phyloP scores from a whole-genome alignment of 2,888 invertebrate species.

The Caenorhabditis panamensis region DNA sequence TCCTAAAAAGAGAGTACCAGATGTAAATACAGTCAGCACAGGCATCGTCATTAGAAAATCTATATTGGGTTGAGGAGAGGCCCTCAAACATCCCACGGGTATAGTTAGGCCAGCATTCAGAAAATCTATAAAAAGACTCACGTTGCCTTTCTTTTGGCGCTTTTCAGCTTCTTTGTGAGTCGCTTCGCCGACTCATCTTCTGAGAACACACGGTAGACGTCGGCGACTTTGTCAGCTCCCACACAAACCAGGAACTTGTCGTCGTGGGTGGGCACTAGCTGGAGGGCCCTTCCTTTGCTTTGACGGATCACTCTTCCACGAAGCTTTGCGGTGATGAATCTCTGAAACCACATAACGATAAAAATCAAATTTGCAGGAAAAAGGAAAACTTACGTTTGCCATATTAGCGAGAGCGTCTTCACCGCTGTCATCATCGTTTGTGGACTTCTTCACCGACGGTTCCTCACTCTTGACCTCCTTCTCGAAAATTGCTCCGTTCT shows the following conservation, averaged over 20 bases:
- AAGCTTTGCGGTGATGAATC: slow-evolving; percentile 87
- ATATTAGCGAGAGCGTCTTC: slow-evolving; percentile 45
- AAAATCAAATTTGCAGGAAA: neutral
- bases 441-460: slow-evolving; percentile 39
- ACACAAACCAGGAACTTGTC: slow-evolving; percentile 89
- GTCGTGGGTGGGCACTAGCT: slow-evolving; percentile 87
- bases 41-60: too few species aligned
- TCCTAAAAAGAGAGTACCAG: too few species aligned
- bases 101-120: too few species aligned
- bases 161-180: slow-evolving; percentile 87
- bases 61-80: too few species aligned
- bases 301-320: slow-evolving; percentile 89
- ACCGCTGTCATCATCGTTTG: slow-evolving; percentile 62
- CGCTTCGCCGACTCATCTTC: slow-evolving; percentile 89
- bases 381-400: slow-evolving; percentile 44
- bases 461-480: slow-evolving; percentile 37
- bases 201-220: slow-evolving; percentile 89
- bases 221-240: slow-evolving; percentile 89
- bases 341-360: slow-evolving; percentile 83
- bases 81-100: too few species aligned
- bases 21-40: too few species aligned
- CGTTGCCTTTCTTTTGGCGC: slow-evolving; percentile 75
- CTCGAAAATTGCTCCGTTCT: slow-evolving; percentile 60
- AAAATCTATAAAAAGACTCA: slow-evolving; percentile 18
- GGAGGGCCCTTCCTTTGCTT: slow-evolving; percentile 88